phyloP scores from a whole-genome alignment of 2,888 invertebrate species.

The Leptinotarsa rubiginosa region DNA sequence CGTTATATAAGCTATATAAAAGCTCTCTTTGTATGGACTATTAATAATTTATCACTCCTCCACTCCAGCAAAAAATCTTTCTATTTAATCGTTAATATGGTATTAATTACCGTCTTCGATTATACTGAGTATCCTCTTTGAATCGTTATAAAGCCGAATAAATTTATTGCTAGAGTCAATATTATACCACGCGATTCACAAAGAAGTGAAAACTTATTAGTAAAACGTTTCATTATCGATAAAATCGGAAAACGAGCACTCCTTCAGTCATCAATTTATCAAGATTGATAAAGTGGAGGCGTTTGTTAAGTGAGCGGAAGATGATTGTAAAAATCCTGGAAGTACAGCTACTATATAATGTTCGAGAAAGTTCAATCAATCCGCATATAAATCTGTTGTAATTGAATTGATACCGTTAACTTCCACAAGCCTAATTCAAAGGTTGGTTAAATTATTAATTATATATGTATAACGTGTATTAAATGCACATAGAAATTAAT shows the following conservation, averaged over 20 bases:
- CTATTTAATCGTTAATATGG: slow-evolving; percentile 16
- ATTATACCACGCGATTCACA: slow-evolving; percentile 10
- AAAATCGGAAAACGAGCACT: slow-evolving; percentile 32
- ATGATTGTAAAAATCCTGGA: background rate
- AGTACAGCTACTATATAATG: background rate
- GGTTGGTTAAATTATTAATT: background rate
- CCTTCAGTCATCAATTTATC: slow-evolving; percentile 31
- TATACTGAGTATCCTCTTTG: slow-evolving; percentile 5
- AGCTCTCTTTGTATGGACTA: slow-evolving; percentile 11
- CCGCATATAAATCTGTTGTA: background rate
- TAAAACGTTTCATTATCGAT: slow-evolving; percentile 31
- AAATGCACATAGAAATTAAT: background rate
- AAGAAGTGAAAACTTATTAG: slow-evolving; percentile 26
- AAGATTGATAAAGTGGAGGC: slow-evolving; percentile 10
- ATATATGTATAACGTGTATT: background rate
- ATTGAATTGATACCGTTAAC: slow-evolving; percentile 1
- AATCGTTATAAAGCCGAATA: slow-evolving; percentile 1
- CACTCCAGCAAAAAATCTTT: slow-evolving; percentile 1
- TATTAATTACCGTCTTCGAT: slow-evolving; percentile 15
- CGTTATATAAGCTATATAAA: slow-evolving; percentile 24
- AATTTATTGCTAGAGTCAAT: slow-evolving; percentile 4
- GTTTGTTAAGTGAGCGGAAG: slow-evolving; percentile 14
- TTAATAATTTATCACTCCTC: slow-evolving; percentile 18
- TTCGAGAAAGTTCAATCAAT: slow-evolving; percentile 1
- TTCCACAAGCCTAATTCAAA: background rate